Percentiles rank a stretch among this genome's conserved stretches.
Evolutionary conservation across 2,797 vertebrate genomes (phyloP).

Genomic region (Philypnodon macrostomus): DNA sequence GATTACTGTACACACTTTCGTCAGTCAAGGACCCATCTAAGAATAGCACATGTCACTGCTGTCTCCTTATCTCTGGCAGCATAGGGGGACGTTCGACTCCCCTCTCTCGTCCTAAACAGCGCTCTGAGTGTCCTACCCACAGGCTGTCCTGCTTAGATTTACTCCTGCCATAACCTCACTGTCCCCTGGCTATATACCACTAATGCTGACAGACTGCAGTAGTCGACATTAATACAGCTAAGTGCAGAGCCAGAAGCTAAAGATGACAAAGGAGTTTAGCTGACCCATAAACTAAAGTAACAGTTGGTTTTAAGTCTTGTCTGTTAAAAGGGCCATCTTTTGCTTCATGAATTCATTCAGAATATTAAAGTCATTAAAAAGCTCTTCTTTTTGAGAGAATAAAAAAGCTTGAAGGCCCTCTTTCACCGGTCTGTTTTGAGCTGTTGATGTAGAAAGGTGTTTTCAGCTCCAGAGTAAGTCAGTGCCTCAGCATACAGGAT

Average conservation of each 20-base stretch:
- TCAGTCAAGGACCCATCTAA: conserved; percentile 51
- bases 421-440: no score
- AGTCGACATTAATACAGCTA: neutral
- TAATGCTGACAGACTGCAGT: neutral
- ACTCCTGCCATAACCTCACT: neutral
- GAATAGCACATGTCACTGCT: conserved; percentile 53
- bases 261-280: neutral
- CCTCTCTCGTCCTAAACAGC: conserved; percentile 40
- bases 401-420: no score
- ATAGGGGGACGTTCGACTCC: conserved; percentile 36
- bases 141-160: neutral
- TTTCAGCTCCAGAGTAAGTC: no score
- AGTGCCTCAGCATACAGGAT: no score
- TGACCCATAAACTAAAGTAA: conserved; percentile 7
- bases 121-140: neutral
- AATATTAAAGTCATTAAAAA: no score
- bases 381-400: no score
- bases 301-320: neutral
- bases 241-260: neutral
- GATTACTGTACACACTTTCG: conserved; percentile 31
- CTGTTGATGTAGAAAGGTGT: no score
- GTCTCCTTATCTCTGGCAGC: conserved; percentile 64
- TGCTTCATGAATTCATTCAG: no score
- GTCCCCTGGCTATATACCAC: no score
- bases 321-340: no score